Evolutionary conservation across 2,888 invertebrate species (phyloP), one percentile per base, ranked within the genome.

Genomic region (Sericinus montela): DNA sequence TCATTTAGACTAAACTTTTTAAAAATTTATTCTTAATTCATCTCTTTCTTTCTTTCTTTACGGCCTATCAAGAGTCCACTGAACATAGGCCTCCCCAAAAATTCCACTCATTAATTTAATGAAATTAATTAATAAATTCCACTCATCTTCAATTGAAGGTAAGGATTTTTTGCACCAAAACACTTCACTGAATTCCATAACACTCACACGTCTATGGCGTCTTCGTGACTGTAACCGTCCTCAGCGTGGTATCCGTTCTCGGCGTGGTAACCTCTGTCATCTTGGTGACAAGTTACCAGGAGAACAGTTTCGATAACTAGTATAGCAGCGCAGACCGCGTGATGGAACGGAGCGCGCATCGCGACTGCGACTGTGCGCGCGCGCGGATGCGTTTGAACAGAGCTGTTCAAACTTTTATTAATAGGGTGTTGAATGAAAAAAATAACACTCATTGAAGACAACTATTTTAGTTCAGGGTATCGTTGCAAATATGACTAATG

Each of bases 131-230:
- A n/a, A n/a, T n/a, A n/a, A n/a, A n/a, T n/a, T n/a, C n/a, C n/a
- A n/a, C n/a, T n/a, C n/a, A n/a, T n/a, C n/a, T n/a, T n/a, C n/a
- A n/a, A n/a, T n/a, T n/a, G n/a, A n/a, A n/a, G n/a, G n/a, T n/a
- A n/a, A n/a, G n/a, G n/a, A n/a, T 32, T 32, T 4, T n/a, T 11
- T 32, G n/a, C 10, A 32, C 32, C 7, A 6, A 39, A 3, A 7
- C 8, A 25, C 25, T 42, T 62, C 63, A 58, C 56, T 65, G 50
- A 52, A 56, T 48, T 40, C 52, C 70, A 45, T 37, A 60, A 84
- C 87, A 84, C 87, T 87, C 75, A 88, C 87, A 82, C 78, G 58
- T 87, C 83, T 55, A 86, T 62, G 52, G 76, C 77, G 58, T 86
- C 83, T 56, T 85, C 85, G 48, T 76, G 75, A 1, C 34, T 40